Conservation (phyloP, 2,888 invertebrate species). For the Phengaris arion region DNA sequence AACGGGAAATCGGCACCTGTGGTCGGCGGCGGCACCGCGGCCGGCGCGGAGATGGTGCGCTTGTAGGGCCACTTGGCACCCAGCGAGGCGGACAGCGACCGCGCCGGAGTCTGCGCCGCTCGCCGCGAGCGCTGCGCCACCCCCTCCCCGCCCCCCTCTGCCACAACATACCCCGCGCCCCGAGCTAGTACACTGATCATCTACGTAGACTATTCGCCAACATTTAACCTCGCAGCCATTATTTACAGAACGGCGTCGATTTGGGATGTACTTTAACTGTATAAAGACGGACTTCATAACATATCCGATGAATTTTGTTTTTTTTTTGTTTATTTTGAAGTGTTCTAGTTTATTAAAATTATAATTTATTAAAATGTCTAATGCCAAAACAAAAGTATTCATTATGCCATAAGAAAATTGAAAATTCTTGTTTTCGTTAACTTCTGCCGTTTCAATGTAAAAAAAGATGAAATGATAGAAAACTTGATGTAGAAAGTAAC, state of each 20-base stretch:
- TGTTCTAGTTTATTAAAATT: background rate
- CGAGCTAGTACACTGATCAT: conserved; percentile 29
- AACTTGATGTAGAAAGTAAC: conserved; percentile 31
- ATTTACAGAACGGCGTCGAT: conserved; percentile 10
- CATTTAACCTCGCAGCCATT: conserved; percentile 23
- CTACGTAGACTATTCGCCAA: conserved; percentile 24
- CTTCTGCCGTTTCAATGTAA: background rate
- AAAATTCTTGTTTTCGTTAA: background rate
- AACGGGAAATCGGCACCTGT: conserved; percentile 50
- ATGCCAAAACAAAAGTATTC: conserved; percentile 6
- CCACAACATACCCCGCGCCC: conserved; percentile 78
- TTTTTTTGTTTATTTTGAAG: background rate
- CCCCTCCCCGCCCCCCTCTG: conserved; percentile 91
- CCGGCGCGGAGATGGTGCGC: conserved; percentile 95
- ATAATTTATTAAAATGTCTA: background rate
- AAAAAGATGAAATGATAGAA: conserved; percentile 21
- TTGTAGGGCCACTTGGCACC: conserved; percentile 97
- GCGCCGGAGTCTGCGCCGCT: conserved; percentile 84
- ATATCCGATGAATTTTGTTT: background rate
- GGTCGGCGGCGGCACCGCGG: conserved; percentile 86
- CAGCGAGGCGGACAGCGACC: conserved; percentile 92
- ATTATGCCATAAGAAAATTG: conserved; percentile 7
- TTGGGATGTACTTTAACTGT: background rate
- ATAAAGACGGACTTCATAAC: background rate
- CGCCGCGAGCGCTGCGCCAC: conserved; percentile 92